A percentile compares a stretch with the other conserved stretches of the same genome.
phyloP scores from a whole-genome alignment of 2,113 vertebrate genomes.

The Canis aureus region DNA sequence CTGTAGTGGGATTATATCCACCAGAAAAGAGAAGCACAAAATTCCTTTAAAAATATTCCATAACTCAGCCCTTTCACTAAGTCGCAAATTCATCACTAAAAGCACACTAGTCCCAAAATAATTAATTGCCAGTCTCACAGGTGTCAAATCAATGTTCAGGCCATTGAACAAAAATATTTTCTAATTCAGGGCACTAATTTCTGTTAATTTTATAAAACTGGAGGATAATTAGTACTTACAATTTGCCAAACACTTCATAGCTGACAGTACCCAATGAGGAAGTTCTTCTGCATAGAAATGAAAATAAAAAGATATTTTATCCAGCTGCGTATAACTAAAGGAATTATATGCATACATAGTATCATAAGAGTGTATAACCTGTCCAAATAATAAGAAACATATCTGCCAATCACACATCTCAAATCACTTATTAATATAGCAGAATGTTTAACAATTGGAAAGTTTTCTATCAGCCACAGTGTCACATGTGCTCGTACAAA shows the following conservation, averaged over 20 bases:
- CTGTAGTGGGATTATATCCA: neutral
- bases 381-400: slow-evolving; percentile 32
- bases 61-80: slow-evolving; percentile 33
- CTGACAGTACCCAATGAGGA: slow-evolving; percentile 94
- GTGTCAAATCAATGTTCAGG: slow-evolving; percentile 32
- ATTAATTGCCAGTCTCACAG: neutral
- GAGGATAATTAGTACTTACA: slow-evolving; percentile 89
- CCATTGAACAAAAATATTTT: slow-evolving; percentile 29
- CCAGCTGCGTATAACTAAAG: neutral
- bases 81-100: slow-evolving; percentile 16
- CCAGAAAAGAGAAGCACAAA: neutral
- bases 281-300: slow-evolving; percentile 88
- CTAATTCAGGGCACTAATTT: slow-evolving; percentile 47
- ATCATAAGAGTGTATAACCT: slow-evolving; percentile 27
- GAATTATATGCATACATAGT: neutral
- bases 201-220: slow-evolving; percentile 54
- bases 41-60: neutral
- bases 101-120: slow-evolving; percentile 8
- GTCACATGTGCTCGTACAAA: neutral
- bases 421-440: neutral
- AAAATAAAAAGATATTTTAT: slow-evolving; percentile 22
- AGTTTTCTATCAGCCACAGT: neutral
- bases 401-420: neutral
- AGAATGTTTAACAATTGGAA: slow-evolving; percentile 23
- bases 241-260: slow-evolving; percentile 94